These are phyloP conservation scores for Zaprionus ghesquierei DNA, from an alignment of 1,140 invertebrate species.

Conservation along the genomic window DNA sequence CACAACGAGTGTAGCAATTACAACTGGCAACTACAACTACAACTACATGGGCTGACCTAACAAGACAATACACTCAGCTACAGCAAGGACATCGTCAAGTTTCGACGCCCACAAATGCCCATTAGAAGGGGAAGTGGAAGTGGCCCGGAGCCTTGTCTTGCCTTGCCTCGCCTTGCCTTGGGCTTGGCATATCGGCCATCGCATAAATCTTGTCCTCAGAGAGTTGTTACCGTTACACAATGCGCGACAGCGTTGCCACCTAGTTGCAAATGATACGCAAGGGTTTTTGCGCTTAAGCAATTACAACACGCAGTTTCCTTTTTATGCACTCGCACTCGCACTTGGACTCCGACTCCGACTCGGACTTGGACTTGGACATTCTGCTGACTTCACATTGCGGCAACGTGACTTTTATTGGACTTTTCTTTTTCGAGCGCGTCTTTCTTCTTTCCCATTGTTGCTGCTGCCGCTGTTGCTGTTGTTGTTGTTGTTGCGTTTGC, in stretches of 20 bases:
- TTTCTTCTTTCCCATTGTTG: slow-evolving; percentile 27
- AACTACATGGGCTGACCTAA: slow-evolving; percentile 9
- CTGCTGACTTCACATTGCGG: slow-evolving; percentile 65
- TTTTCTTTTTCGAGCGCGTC: slow-evolving; percentile 33
- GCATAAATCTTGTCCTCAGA: slow-evolving; percentile 77
- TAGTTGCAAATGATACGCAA: slow-evolving; percentile 75
- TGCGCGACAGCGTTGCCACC: slow-evolving; percentile 60
- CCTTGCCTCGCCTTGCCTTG: no score
- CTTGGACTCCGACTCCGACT: slow-evolving; percentile 21
- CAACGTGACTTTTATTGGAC: slow-evolving; percentile 78
- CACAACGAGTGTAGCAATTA: not conserved
- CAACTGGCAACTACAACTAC: slow-evolving; percentile 5
- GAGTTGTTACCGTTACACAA: slow-evolving; percentile 70
- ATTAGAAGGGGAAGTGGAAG: slow-evolving; percentile 65
- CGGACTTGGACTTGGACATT: slow-evolving; percentile 37
- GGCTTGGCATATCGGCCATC: slow-evolving; percentile 60
- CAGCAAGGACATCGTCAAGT: slow-evolving; percentile 54
- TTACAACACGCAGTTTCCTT: slow-evolving; percentile 62
- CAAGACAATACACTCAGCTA: slow-evolving; percentile 27
- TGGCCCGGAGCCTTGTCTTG: slow-evolving; percentile 24
- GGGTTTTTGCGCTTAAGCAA: slow-evolving; percentile 72
- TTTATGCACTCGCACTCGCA: slow-evolving; percentile 44
- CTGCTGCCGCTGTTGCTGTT: slow-evolving; percentile 33
- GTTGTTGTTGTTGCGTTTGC: no score
- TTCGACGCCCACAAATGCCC: slow-evolving; percentile 64